Percentiles rank a stretch among this genome's conserved stretches.
These are phyloP conservation scores for Tribolium castaneum DNA, from an alignment of 1,140 invertebrate genomes.

Conservation along the genomic window DNA sequence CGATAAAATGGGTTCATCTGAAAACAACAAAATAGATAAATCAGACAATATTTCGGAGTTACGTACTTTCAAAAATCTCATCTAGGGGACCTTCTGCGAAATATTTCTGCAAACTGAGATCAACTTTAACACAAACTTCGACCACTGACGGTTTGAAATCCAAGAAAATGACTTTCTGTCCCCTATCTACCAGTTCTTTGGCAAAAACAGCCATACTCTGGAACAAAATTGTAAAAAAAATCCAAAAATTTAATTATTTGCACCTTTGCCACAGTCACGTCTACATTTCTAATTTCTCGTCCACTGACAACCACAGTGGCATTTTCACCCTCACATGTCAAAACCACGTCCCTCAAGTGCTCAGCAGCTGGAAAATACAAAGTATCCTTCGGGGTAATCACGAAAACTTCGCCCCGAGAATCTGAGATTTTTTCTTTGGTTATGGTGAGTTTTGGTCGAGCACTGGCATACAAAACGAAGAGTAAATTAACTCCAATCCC, in stretches of 20 bases:
- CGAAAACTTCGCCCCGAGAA: constrained; percentile 58
- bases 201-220: constrained; percentile 33
- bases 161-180: constrained; percentile 61
- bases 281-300: constrained; percentile 69
- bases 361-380: constrained; percentile 76
- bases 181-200: constrained; percentile 55
- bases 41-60: neutral
- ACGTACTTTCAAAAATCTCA: constrained; percentile 10
- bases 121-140: constrained; percentile 45
- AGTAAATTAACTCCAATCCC: constrained; percentile 75
- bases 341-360: constrained; percentile 70
- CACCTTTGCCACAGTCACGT: constrained; percentile 73
- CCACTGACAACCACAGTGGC: constrained; percentile 71
- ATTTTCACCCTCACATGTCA: constrained; percentile 52
- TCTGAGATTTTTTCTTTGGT: constrained; percentile 57
- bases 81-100: neutral
- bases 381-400: constrained; percentile 72
- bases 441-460: constrained; percentile 69
- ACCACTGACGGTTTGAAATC: constrained; percentile 53
- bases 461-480: constrained; percentile 75
- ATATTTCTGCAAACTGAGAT: neutral
- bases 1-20: neutral
- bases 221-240: neutral
- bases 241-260: constrained; percentile 14
- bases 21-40: neutral